phyloP scores from a whole-genome alignment of 2,113 vertebrate genomes.

The Panthera tigris region DNA sequence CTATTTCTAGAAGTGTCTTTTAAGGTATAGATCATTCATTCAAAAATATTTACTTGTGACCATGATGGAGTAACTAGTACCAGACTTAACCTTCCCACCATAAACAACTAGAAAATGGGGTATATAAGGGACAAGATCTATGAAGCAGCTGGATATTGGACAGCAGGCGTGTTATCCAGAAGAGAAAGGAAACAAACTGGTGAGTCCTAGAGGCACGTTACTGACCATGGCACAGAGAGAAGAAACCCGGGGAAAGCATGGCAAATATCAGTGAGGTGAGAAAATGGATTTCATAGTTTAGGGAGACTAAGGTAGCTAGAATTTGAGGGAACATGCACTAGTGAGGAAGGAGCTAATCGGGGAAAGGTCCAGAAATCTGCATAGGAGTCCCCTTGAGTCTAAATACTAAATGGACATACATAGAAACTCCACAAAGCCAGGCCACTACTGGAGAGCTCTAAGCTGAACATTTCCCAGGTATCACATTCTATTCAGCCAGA shows the following conservation, averaged over 20 bases:
- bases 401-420: not conserved
- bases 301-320: not conserved
- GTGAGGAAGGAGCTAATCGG: not conserved
- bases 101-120: conserved; percentile 32
- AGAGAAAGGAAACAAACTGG: not conserved
- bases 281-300: not conserved
- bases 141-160: not conserved
- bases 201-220: not conserved
- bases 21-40: not conserved
- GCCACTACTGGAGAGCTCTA: not conserved
- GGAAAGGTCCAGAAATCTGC: not conserved
- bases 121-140: not conserved
- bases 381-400: not conserved
- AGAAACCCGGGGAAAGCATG: not conserved
- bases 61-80: not conserved
- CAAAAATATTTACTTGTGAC: conserved; percentile 41
- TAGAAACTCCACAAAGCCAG: conserved; percentile 6
- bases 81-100: not conserved
- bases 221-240: not conserved
- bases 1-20: not conserved
- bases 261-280: not conserved
- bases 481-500: not conserved
- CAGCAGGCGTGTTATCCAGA: not conserved
- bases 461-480: not conserved
- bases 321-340: not conserved